These are phyloP conservation scores for Philereme vetulata DNA, from an alignment of 2,888 invertebrate species.

Conservation along the genomic window DNA sequence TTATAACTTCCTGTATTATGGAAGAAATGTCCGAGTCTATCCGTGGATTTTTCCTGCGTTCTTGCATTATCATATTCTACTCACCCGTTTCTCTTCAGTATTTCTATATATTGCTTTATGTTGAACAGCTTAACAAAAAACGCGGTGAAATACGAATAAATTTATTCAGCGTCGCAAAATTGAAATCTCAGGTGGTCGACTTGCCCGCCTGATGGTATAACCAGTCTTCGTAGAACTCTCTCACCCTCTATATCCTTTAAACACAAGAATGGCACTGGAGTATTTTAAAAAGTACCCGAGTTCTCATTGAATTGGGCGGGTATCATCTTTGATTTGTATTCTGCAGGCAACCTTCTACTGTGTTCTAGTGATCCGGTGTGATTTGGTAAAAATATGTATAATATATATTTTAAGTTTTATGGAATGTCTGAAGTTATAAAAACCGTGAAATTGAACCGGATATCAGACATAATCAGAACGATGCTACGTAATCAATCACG, in stretches of 20 bases:
- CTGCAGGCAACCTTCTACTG: conserved; percentile 56
- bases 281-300: conserved; percentile 46
- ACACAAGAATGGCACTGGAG: conserved; percentile 38
- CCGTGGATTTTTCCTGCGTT: background rate
- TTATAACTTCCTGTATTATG: background rate
- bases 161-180: conserved; percentile 77
- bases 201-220: conserved; percentile 48
- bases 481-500: no score
- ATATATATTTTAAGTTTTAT: conserved; percentile 37
- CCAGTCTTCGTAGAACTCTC: conserved; percentile 53
- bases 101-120: conserved; percentile 52
- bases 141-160: conserved; percentile 69
- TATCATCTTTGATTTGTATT: conserved; percentile 70
- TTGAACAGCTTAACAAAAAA: conserved; percentile 61
- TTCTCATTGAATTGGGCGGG: conserved; percentile 53
- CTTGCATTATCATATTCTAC: conserved; percentile 17
- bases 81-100: conserved; percentile 24
- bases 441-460: no score
- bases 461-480: no score
- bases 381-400: conserved; percentile 62
- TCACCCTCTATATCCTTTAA: conserved; percentile 40
- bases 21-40: background rate
- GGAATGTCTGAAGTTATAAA: background rate
- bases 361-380: conserved; percentile 58
- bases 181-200: conserved; percentile 80